Base-by-base conservation (phyloP, 2,888 invertebrate species). In the Orchesella flavescens region DNA sequence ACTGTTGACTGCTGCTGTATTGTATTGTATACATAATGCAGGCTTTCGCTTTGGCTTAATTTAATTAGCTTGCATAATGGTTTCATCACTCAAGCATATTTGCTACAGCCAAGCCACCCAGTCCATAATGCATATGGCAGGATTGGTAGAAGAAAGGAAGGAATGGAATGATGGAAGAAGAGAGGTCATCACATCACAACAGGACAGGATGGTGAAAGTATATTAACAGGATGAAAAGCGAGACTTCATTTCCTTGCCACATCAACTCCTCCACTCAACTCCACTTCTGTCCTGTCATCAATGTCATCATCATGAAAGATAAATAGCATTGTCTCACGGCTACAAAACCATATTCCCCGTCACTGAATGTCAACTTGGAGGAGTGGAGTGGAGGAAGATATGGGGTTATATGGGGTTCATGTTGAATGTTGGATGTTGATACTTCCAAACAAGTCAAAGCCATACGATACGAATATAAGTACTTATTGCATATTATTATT, bases 21-120 rank as follows among this genome's bases (percentile, higher is more conserved):
- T 7, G 2, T 34, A 34, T 34, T 34, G 34, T 34, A 34, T n/a
- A n/a, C n/a, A n/a, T 34, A 34, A 34, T 34, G 34, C 3, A 34
- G 34, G 34, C 34, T 34, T n/a, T 34, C 34, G 34, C 34, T 34
- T 34, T 68, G 66, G 24, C 61, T 78, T 79, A 79, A 79, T 79
- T 79, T 72, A 79, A 79, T 79, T 79, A 79, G 71, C 61, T 63
- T 77, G 77, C 77, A 69, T 77, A 66, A 77, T 24, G 61, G 49
- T 13, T 55, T 72, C 69, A 43, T 53, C 69, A 34, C 63, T 65
- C 61, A 61, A 61, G 3, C 19, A 21, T 19, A 12, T 34, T 34
- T 34, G 7, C 34, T 34, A 34, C 34, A 34, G 34, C 2, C 34
- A 34, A 34, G 34, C 34, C n/a, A n/a, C n/a, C n/a, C n/a, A n/a